Evolutionary conservation across 2,888 invertebrate genomes (phyloP).

Genomic region (Pristionchus fissidentatus): DNA sequence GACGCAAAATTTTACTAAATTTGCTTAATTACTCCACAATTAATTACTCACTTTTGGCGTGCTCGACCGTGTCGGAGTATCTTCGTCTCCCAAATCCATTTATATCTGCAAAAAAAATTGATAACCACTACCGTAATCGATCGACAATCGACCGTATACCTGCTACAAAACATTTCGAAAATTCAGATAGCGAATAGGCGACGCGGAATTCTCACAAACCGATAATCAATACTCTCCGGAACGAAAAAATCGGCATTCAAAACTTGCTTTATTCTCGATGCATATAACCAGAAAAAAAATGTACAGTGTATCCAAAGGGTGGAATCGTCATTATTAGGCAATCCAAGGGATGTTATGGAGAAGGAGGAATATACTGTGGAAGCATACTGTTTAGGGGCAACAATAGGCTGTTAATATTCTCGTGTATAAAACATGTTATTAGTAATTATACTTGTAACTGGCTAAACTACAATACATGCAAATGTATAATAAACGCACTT

Average conservation of each 20-base stretch:
- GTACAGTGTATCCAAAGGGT: slow-evolving; percentile 26
- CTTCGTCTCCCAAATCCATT: slow-evolving; percentile 15
- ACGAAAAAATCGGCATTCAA: background rate
- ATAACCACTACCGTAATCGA: background rate
- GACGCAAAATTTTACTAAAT: background rate
- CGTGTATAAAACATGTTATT: background rate
- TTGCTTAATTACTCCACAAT: background rate
- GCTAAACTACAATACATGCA: slow-evolving; percentile 27
- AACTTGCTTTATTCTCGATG: slow-evolving; percentile 36
- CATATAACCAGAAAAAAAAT: slow-evolving; percentile 34
- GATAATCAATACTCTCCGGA: background rate
- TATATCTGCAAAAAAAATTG: background rate
- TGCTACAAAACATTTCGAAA: background rate
- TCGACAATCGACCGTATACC: background rate
- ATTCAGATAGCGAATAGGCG: slow-evolving; percentile 14
- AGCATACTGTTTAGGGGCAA: too few relatives aligned
- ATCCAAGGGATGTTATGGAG: slow-evolving; percentile 11
- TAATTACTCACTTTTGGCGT: slow-evolving; percentile 15
- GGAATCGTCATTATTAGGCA: slow-evolving; percentile 40
- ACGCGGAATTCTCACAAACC: slow-evolving; percentile 26
- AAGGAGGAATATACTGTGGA: background rate
- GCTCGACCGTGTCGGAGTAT: slow-evolving; percentile 19
- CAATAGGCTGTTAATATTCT: slow-evolving; percentile 7
- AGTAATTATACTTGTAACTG: background rate
- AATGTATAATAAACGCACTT: slow-evolving; percentile 1